phyloP scores from a whole-genome alignment of 2,113 vertebrate genomes.

The Willisornis vidua region DNA sequence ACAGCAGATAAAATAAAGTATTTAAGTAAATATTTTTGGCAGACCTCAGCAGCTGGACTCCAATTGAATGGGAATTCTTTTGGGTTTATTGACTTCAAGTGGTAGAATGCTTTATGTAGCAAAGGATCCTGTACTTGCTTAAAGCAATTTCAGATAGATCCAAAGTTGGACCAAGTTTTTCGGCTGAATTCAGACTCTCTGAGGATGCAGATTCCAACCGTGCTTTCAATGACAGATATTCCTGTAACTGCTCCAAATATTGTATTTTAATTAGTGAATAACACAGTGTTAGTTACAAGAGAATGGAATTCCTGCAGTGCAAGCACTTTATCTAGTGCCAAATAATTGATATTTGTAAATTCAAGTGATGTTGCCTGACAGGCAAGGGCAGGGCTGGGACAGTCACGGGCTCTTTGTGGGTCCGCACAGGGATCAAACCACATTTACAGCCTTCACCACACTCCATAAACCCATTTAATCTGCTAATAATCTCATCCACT shows the following conservation, averaged over 20 bases:
- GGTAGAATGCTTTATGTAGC: not conserved
- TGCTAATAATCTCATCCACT: not conserved
- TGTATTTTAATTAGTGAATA: not conserved
- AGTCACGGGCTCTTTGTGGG: not conserved
- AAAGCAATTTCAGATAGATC: not conserved
- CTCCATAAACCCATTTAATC: not conserved
- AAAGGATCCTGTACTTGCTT: not conserved
- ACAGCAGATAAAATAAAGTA: not conserved
- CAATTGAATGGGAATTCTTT: not conserved
- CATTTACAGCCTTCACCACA: not conserved
- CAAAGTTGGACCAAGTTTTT: not conserved
- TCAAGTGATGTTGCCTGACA: not conserved
- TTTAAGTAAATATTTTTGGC: not conserved
- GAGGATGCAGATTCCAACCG: not conserved
- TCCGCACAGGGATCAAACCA: not conserved
- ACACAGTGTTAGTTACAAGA: not conserved
- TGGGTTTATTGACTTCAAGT: not conserved
- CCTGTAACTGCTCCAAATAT: not conserved
- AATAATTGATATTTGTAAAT: not conserved
- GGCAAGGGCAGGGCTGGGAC: not conserved
- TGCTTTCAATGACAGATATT: not conserved
- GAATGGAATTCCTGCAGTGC: not conserved
- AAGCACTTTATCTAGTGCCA: not conserved
- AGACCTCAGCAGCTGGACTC: not conserved
- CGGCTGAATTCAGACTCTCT: not conserved